Base-by-base conservation (phyloP, 2,888 invertebrate genomes). In the Tachina lurida region DNA sequence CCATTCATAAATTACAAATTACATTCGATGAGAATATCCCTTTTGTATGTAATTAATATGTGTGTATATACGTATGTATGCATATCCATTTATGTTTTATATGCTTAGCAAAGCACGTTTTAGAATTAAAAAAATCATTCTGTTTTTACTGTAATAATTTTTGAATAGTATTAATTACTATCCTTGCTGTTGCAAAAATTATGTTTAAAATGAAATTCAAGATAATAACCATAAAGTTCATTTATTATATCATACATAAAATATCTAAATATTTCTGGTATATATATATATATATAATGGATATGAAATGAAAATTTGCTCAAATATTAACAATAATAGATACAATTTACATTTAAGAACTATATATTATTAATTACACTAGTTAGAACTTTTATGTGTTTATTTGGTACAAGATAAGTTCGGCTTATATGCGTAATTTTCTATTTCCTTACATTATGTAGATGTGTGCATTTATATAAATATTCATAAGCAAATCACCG, bases 1-100 rank as follows among this genome's bases (percentile, higher is more conserved):
- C 83, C 77, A 79, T 73, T 74, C 83, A 67, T 78, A 67, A 68
- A 71, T 67, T 80, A 71, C 43, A 74, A 76, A 84, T 78, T 52
- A 73, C 77, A 77, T 83, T 78, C 77, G 73, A 74, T 81, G 81
- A 83, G 77, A 67, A 56, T 19, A 54, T 82, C 73, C 39, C 56
- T 56, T 60, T 45, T 58, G 60, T 65, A 19, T 31, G 31, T 31
- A 10, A 54, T 54, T 68, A 52, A 77, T 52, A 41, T 54, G 22
- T 65, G 12, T 12, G n/a, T 79, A 45, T 45, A 45, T 71, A 8
- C 22, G n/a, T 52, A 43, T 54, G 41, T 65, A n/a, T 12, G 41
- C 58, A 3, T 41, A 43, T 49, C 15, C 17, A 60, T 41, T n/a
- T 43, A 15, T 19, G n/a, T 62, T 43, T 52, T 43, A 22, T 60